phyloP scores from a whole-genome alignment of 2,797 vertebrate genomes.

The Helicolenus hilgendorfi region DNA sequence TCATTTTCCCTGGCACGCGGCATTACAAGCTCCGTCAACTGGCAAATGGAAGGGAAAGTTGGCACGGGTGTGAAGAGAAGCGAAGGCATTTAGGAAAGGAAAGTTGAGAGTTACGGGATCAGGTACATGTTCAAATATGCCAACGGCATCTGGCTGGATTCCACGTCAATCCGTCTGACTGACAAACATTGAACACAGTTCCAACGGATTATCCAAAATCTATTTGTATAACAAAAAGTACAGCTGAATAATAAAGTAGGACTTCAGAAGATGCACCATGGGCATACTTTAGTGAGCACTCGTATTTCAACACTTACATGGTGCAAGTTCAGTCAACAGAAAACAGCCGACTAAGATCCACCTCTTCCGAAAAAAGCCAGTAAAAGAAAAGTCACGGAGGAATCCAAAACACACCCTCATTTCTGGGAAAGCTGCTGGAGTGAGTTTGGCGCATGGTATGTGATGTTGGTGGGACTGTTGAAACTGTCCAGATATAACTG shows the following conservation, averaged over 20 bases:
- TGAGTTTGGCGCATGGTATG: conserved; percentile 78
- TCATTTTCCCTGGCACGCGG: conserved; percentile 75
- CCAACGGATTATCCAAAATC: not conserved
- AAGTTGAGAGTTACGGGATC: conserved; percentile 31
- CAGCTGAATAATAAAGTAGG: not conserved
- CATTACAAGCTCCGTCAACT: conserved; percentile 64
- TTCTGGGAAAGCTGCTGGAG: conserved; percentile 85
- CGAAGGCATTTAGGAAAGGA: conserved; percentile 46
- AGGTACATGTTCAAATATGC: conserved; percentile 62
- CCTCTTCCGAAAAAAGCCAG: conserved; percentile 65
- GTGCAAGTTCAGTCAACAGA: conserved; percentile 32
- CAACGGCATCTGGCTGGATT: conserved; percentile 23
- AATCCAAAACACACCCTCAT: conserved; percentile 81
- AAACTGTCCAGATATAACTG: conserved; percentile 80
- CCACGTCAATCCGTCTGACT: conserved; percentile 14
- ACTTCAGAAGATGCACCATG: not conserved
- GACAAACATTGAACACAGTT: conserved; percentile 11
- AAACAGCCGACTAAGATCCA: conserved; percentile 54
- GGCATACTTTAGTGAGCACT: not conserved
- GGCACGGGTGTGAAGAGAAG: conserved; percentile 51
- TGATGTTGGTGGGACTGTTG: conserved; percentile 74
- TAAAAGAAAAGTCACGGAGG: conserved; percentile 69
- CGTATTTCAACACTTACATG: not conserved
- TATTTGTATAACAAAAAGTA: not conserved
- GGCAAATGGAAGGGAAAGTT: conserved; percentile 76